These are phyloP conservation scores for Malurus melanocephalus DNA, from an alignment of 2,113 vertebrate genomes.

Conservation along the genomic window DNA sequence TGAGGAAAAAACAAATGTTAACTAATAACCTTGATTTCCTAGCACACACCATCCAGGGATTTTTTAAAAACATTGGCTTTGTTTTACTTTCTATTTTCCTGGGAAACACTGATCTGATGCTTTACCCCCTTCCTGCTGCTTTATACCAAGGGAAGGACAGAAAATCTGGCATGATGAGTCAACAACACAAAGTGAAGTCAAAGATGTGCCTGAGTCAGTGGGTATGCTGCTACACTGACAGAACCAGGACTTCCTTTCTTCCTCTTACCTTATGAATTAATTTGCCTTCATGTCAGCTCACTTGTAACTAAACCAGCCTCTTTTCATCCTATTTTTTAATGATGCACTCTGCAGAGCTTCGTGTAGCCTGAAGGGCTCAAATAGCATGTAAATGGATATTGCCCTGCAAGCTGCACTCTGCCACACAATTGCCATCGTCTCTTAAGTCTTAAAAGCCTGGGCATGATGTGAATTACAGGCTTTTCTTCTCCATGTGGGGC, in stretches of 20 bases:
- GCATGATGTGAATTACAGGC: slow-evolving; percentile 41
- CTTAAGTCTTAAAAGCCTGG: slow-evolving; percentile 45
- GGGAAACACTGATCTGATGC: neutral
- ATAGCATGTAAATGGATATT: slow-evolving; percentile 46
- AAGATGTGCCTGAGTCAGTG: neutral
- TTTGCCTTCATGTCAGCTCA: slow-evolving; percentile 26
- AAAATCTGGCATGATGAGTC: neutral
- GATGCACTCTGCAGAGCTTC: slow-evolving; percentile 7
- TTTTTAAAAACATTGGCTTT: neutral
- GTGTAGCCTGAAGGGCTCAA: neutral
- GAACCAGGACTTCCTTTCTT: neutral
- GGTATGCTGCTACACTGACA: fast-evolving
- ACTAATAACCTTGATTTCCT: slow-evolving; percentile 54
- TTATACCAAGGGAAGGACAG: neutral
- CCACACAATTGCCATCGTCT: slow-evolving; percentile 19
- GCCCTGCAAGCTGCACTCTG: slow-evolving; percentile 36
- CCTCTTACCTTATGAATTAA: slow-evolving; percentile 21
- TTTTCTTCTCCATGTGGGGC: slow-evolving; percentile 45
- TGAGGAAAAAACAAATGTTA: slow-evolving; percentile 20
- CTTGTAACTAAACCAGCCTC: neutral
- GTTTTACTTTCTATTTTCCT: slow-evolving; percentile 11
- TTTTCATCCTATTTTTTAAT: neutral
- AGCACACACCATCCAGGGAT: neutral
- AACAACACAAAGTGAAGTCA: neutral
- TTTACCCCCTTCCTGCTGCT: neutral